A percentile compares a stretch with the other conserved stretches of the same genome.
phyloP scores from a whole-genome alignment of 1,140 invertebrate genomes.

The Ectropis grisescens region DNA sequence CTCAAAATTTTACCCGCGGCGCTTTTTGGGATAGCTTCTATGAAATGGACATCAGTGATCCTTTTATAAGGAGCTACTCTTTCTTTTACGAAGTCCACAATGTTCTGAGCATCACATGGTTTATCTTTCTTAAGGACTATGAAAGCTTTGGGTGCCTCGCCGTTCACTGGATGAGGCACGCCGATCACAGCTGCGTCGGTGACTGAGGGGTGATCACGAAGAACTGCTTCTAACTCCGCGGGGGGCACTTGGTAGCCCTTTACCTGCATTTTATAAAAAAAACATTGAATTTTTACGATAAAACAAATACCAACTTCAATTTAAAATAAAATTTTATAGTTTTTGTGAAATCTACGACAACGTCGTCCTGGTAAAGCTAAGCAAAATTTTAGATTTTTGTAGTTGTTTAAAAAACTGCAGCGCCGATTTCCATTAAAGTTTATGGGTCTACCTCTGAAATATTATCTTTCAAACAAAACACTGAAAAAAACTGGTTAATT shows the following conservation, averaged over 20 bases:
- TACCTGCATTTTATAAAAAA: constrained; percentile 27
- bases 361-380: too few species aligned
- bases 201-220: constrained; percentile 82
- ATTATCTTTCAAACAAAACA: too few species aligned
- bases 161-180: constrained; percentile 78
- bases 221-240: constrained; percentile 87
- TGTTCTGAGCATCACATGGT: constrained; percentile 54
- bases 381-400: too few species aligned
- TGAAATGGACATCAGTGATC: constrained; percentile 77
- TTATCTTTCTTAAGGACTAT: constrained; percentile 69
- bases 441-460: too few species aligned
- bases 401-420: too few species aligned
- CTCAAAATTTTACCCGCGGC: constrained; percentile 83
- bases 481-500: too few species aligned
- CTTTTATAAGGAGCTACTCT: constrained; percentile 80
- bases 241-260: constrained; percentile 84
- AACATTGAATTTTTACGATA: too few species aligned
- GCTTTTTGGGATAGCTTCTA: constrained; percentile 80
- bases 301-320: too few species aligned
- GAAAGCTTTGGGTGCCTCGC: constrained; percentile 85
- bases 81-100: constrained; percentile 71
- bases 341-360: too few species aligned
- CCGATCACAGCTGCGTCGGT: constrained; percentile 88
- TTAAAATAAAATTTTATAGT: too few species aligned
- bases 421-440: too few species aligned